Evolutionary conservation across 2,797 vertebrate genomes (phyloP), one percentile per base, ranked within the genome.

Genomic region (Sebastes cheni): DNA sequence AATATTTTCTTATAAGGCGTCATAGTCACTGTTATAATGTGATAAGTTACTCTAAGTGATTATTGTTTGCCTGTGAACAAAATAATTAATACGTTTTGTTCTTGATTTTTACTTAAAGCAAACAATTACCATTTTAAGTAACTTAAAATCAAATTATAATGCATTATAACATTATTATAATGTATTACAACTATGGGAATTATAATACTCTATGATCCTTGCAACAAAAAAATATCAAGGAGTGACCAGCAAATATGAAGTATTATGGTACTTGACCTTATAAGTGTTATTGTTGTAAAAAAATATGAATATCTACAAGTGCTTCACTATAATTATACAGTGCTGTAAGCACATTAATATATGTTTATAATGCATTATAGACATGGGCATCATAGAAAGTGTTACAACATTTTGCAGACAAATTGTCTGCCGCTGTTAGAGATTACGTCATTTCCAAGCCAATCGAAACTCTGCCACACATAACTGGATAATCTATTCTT

Each of bases 401-500:
- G 42, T 46, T 18, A 42, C 39, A 16, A 2, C 32, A 13, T 64
- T 56, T 69, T 36, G 13, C 8, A 70, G 60, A 52, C 46, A 54
- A 72, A 80, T 23, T 4, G 56, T 46, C 56, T 60, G 55, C 61
- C 64, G 79, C 34, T 73, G 54, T 78, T 60, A n/a, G 18, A 81
- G 59, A 62, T 79, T 50, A 81, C 46, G 50, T 74, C 54, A 83
- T 64, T 76, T 61, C 72, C 22, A 65, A 84, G 22, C 42, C 54
- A 32, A 18, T 68, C 52, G 76, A 54, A 77, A 74, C 56, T 36
- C 74, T 76, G 80, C 42, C 67, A 68, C 70, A 60, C 64, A 56
- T 66, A 73, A 86, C 54, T 78, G 34, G 55, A 67, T 84, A 68
- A 89, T 90, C 86, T 46, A 76, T 83, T 77, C 52, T 89, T 67